Evolutionary conservation across 1,140 invertebrate species (phyloP), one percentile per base, ranked within the genome.

Genomic region (Himalopsyche phryganea): DNA sequence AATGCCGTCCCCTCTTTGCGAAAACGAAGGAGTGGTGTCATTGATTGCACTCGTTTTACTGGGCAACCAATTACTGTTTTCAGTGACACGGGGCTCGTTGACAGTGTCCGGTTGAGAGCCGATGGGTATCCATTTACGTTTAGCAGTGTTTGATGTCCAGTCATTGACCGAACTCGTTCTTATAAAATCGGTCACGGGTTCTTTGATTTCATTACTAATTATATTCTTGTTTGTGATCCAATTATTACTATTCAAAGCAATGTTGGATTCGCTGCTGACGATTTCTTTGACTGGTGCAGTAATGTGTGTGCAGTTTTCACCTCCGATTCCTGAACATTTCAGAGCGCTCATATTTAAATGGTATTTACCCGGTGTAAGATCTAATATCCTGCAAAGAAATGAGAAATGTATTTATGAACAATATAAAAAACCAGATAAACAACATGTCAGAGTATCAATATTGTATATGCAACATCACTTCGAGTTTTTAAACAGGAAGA

Each of bases 101-200:
- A 36, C 19, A 15, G 38, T 50, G 33, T 56, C 48, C n/a, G 40
- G 14, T 45, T 42, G 54, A 41, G 61, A 59, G 1, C 57, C 61
- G 18, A 64, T 60, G 10, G 57, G 57, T 41, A 64, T 60, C 61
- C 61, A 64, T 50, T 64, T 64, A 14, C 46, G 50, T 59, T 63
- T 63, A 3, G 45, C 41, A 9, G 50, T 45, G 23, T 52, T 50
- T 10, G 52, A 14, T 13, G 49, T 52, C 61, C 61, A 64, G 41
- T 64, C 52, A 11, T 57, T 53, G 3, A 60, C 9, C 3, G 58
- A 47, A 35, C 50, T 52, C 28, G 33, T 56, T 36, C 46, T 36
- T 6, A 48, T 18, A 47, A 40, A 52, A 11, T 60, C 47, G 4
- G 41, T 38, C 9, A 61, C 15, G 18, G 19, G 53, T 17, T 58